Percentiles rank a stretch among this genome's conserved stretches.
Evolutionary conservation across 2,113 vertebrate species (phyloP).

Genomic region (Gorsachius goisagi): DNA sequence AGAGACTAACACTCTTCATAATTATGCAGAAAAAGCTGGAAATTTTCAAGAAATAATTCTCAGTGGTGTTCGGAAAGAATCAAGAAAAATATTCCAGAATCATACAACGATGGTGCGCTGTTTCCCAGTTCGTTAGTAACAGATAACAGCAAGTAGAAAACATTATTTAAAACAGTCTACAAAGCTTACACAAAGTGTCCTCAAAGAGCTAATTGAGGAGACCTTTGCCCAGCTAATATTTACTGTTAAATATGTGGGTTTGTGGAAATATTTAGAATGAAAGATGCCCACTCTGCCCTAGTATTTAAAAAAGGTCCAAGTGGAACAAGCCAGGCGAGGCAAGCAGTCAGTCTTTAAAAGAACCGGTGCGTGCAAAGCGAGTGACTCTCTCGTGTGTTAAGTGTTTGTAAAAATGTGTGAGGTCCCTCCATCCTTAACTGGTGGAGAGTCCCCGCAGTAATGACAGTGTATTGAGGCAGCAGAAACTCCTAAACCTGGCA

Average conservation of each 20-base stretch:
- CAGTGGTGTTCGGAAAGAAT: not conserved
- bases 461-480: not conserved
- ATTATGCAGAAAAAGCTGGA: not conserved
- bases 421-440: no score
- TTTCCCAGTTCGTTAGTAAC: not conserved
- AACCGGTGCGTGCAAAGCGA: fast-evolving
- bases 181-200: not conserved
- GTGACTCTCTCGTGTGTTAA: no score
- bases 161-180: not conserved
- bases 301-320: not conserved
- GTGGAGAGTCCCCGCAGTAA: not conserved
- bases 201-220: not conserved
- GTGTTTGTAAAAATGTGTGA: not conserved
- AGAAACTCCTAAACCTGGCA: not conserved
- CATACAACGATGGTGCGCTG: not conserved
- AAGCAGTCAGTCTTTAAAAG: not conserved
- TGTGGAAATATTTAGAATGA: not conserved
- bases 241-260: no score
- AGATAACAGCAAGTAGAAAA: not conserved
- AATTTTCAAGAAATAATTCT: not conserved
- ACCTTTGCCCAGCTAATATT: not conserved
- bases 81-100: not conserved
- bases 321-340: not conserved
- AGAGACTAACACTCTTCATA: not conserved
- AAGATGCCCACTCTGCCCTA: not conserved